Percentiles rank a stretch among this genome's conserved stretches.
Evolutionary conservation across 1,140 invertebrate genomes (phyloP).

Genomic region (Helicorthomorpha holstii): DNA sequence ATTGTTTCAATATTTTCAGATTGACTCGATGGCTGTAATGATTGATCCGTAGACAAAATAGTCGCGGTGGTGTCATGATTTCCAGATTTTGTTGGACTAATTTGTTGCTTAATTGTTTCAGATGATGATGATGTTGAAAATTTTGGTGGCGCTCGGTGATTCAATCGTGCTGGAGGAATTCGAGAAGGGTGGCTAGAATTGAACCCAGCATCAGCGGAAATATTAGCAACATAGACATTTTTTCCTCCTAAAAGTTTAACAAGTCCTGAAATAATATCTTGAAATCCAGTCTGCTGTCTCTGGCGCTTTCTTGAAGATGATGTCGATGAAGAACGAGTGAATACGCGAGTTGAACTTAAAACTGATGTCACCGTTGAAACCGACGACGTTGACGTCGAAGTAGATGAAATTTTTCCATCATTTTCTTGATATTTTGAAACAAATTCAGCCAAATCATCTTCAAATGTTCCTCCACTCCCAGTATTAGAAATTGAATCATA

Average conservation of each 20-base stretch:
- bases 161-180: conserved; percentile 42
- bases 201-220: neutral
- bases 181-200: neutral
- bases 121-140: conserved; percentile 1
- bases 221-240: neutral
- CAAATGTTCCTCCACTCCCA: no score
- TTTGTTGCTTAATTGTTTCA: neutral
- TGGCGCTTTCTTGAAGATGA: neutral
- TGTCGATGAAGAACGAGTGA: neutral
- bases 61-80: neutral
- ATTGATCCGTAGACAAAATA: neutral
- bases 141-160: conserved; percentile 55
- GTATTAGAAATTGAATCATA: no score
- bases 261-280: neutral
- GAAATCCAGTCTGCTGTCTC: neutral
- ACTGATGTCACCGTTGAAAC: no score
- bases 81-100: neutral
- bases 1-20: neutral
- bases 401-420: no score
- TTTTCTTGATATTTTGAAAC: no score
- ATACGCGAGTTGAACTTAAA: no score
- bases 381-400: no score
- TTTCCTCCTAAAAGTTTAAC: conserved; percentile 1
- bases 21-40: neutral
- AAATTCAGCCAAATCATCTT: no score